Conservation (phyloP, 2,888 invertebrate genomes). For the Hylaea fasciaria region DNA sequence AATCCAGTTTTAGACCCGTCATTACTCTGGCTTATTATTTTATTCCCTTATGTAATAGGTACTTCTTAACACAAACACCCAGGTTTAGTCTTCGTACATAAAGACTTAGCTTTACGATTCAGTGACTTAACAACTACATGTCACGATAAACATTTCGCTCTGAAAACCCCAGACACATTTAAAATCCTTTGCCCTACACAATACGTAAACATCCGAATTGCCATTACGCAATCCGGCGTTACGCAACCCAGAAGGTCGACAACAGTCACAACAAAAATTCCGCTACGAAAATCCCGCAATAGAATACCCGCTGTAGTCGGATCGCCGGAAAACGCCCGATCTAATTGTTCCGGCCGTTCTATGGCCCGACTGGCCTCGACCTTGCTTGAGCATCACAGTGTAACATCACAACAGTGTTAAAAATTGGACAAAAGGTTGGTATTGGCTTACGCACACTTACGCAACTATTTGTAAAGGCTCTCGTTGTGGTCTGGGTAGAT, state of each 20-base stretch:
- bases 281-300: constrained; percentile 12
- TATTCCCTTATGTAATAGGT: too few species aligned
- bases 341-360: constrained; percentile 33
- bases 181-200: constrained; percentile 9
- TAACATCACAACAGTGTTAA: too few species aligned
- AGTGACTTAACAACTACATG: too few species aligned
- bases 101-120: too few species aligned
- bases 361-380: constrained; percentile 23
- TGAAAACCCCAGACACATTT: not conserved
- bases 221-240: constrained; percentile 20
- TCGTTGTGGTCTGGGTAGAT: not conserved
- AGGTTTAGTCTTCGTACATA: too few species aligned
- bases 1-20: too few species aligned
- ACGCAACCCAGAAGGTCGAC: constrained; percentile 23
- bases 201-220: constrained; percentile 24
- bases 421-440: not conserved
- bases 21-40: too few species aligned
- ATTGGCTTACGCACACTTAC: constrained; percentile 1
- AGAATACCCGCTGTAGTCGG: constrained; percentile 22
- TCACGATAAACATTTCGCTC: not conserved
- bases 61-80: too few species aligned
- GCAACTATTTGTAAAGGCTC: not conserved
- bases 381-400: constrained; percentile 7
- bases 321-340: constrained; percentile 25
- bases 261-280: constrained; percentile 19